Evolutionary conservation across 2,888 invertebrate species (phyloP).

Genomic region (Heliconius charithonia): DNA sequence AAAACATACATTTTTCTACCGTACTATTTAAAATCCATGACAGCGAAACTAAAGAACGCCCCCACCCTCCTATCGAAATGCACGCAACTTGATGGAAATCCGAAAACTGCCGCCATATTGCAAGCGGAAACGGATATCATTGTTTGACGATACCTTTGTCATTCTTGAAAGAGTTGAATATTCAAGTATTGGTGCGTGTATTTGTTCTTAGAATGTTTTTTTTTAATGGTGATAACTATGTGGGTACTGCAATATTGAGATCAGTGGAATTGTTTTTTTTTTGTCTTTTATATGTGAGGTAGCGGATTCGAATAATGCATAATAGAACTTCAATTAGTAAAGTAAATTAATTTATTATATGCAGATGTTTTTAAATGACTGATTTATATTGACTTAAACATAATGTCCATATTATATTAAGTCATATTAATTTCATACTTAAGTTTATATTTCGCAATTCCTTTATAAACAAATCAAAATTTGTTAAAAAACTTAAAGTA

Average conservation of each 20-base stretch:
- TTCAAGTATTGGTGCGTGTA: slow-evolving; percentile 32
- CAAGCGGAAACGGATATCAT: slow-evolving; percentile 65
- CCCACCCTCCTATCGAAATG: slow-evolving; percentile 24
- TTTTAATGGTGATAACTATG: neutral
- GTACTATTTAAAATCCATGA: slow-evolving; percentile 12
- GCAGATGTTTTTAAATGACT: no score
- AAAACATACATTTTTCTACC: neutral
- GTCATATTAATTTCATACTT: no score
- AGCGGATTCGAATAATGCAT: no score
- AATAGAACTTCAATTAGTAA: no score
- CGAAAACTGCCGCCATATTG: slow-evolving; percentile 61
- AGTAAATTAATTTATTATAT: no score
- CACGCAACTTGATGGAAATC: slow-evolving; percentile 41
- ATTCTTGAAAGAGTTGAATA: slow-evolving; percentile 39
- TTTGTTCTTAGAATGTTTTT: slow-evolving; percentile 20
- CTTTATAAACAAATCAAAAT: no score
- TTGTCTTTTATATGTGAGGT: no score
- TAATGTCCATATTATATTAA: no score
- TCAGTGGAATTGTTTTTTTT: neutral
- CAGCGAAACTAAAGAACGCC: slow-evolving; percentile 13
- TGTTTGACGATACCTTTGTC: slow-evolving; percentile 57
- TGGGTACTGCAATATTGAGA: neutral
- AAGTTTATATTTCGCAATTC: no score
- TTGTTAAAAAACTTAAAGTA: no score
- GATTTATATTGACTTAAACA: no score